phyloP scores from a whole-genome alignment of 2,888 invertebrate species.

The Harmothoe impar region DNA sequence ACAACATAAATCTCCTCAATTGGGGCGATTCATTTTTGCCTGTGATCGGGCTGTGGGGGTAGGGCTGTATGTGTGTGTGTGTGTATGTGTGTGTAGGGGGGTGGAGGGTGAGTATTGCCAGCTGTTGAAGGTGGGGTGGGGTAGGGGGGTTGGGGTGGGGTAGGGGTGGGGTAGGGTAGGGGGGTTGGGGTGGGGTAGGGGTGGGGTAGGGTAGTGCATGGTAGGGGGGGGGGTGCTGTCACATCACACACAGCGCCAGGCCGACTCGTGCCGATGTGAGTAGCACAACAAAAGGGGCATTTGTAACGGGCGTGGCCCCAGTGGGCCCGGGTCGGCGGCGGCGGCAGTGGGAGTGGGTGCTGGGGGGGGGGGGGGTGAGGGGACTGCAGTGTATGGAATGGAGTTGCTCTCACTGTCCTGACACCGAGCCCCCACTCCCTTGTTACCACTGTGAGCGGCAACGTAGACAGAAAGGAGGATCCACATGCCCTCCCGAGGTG shows the following conservation, averaged over 20 bases:
- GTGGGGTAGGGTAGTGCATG: not conserved
- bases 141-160: too few species aligned
- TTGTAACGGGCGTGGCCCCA: not conserved
- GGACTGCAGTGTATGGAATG: not conserved
- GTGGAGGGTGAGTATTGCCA: too few species aligned
- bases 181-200: not conserved
- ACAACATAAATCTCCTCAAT: conserved; percentile 9
- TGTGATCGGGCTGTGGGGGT: not conserved
- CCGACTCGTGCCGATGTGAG: conserved; percentile 7
- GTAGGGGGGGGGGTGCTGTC: not conserved
- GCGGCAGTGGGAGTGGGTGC: not conserved
- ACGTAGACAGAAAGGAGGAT: too few species aligned
- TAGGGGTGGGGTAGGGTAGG: not conserved
- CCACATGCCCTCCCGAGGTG: too few species aligned
- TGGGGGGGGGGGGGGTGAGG: not conserved
- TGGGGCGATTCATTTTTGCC: conserved; percentile 9
- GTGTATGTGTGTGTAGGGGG: too few species aligned
- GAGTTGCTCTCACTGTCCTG: too few species aligned
- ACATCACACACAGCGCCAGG: not conserved
- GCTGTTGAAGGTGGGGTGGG: too few species aligned
- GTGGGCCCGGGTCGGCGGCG: not conserved
- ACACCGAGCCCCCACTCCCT: too few species aligned
- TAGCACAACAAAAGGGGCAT: conserved; percentile 32
- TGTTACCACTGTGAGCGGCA: too few species aligned
- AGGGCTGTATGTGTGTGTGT: not conserved